Evolutionary conservation across 2,888 invertebrate genomes (phyloP).

Genomic region (Anticlea derivata): DNA sequence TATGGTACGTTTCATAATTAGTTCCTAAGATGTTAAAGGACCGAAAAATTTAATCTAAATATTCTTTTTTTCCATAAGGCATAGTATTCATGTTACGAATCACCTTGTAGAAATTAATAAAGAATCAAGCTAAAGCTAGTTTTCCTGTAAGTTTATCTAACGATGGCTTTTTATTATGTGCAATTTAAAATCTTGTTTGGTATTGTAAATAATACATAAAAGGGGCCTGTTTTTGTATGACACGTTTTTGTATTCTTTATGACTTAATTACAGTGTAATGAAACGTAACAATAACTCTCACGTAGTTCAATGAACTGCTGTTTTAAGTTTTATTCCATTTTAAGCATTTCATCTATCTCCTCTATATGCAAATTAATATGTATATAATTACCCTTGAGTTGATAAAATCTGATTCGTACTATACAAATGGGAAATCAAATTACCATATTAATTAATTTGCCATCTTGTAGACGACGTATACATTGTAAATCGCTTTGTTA

Average conservation of each 20-base stretch:
- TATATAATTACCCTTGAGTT: conserved; percentile 59
- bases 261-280: conserved; percentile 28
- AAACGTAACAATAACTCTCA: conserved; percentile 52
- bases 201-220: conserved; percentile 12
- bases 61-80: no score
- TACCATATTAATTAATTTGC: conserved; percentile 57
- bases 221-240: conserved; percentile 4
- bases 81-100: no score
- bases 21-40: no score
- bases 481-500: not conserved
- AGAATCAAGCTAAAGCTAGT: not conserved
- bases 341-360: conserved; percentile 55
- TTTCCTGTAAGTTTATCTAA: conserved; percentile 4
- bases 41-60: no score
- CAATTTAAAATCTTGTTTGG: conserved; percentile 15
- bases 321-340: conserved; percentile 56
- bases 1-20: no score
- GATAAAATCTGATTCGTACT: conserved; percentile 54
- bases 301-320: conserved; percentile 60
- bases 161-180: conserved; percentile 16
- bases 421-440: conserved; percentile 51
- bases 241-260: conserved; percentile 21
- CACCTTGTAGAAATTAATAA: conserved; percentile 4
- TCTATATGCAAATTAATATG: conserved; percentile 67
- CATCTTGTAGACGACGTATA: conserved; percentile 31